Evolutionary conservation across 2,888 invertebrate genomes (phyloP), one percentile per base, ranked within the genome.

Genomic region (Eristalis arbustorum): DNA sequence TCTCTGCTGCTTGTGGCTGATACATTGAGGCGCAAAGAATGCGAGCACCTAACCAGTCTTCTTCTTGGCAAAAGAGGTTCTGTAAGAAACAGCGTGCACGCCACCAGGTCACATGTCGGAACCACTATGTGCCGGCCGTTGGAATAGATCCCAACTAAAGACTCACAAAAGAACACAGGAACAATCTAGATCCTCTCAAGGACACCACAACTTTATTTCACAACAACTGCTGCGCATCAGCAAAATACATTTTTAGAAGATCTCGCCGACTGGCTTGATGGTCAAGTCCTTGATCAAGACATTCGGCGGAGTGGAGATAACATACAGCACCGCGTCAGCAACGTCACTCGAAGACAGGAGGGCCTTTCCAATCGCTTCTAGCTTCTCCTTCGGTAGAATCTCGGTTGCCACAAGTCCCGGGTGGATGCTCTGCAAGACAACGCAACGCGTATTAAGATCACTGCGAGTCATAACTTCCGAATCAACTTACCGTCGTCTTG

Each of bases 401-500:
- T 69, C 69, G 2, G 69, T 69, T 4, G 59, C 69, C 25, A 59
- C 59, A 14, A 69, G 18, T 23, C 69, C 69, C 3, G 69, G 69
- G 10, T 69, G 57, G 23, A 92, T 89, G 71, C 91, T 91, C 90
- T 90, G 68, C 4, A 34, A 13, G 73, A 14, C 18, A 49, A 18
- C 49, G 10, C 25, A 25, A 25, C 49, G 8, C 2, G 2, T 37
- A 10, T 56, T 2, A 18, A 8, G 31, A 11, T 3, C 59, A 10
- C 22, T n/a, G n/a, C n/a, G n/a, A n/a, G n/a, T n/a, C n/a, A 49
- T 8, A n/a, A 49, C 6, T 8, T 18, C 49, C 2, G 5, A 2
- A 8, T 8, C 49, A 14, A 88, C 91, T 90, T 66, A 92, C 93
- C 74, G 92, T 91, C 2, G 92, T 91, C 88, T 91, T 92, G 34